These are phyloP conservation scores for Musca vetustissima DNA, from an alignment of 1,140 invertebrate genomes.

Conservation along the genomic window DNA sequence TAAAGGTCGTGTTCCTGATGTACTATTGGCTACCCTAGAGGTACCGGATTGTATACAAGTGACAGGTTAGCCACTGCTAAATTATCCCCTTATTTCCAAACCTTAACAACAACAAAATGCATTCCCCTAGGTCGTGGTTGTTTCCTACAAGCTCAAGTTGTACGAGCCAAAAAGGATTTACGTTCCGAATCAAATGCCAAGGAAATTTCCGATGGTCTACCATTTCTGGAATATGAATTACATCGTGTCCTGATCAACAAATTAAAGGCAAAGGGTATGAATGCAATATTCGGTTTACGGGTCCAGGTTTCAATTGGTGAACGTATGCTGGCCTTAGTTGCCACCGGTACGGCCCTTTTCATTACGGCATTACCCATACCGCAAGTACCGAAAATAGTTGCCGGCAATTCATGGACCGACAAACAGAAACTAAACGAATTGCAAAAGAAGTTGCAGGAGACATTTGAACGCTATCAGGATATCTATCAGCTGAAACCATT, in stretches of 20 bases:
- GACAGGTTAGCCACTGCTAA: constrained; percentile 63
- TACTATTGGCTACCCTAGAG: constrained; percentile 87
- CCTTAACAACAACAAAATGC: too few relatives aligned
- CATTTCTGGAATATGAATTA: constrained; percentile 94
- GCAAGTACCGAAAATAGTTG: constrained; percentile 67
- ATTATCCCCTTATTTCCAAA: background rate
- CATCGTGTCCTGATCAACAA: constrained; percentile 90
- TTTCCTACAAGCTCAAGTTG: constrained; percentile 77
- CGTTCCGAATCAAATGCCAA: constrained; percentile 87
- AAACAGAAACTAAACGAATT: constrained; percentile 65
- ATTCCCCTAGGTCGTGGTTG: constrained; percentile 61
- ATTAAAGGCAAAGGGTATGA: constrained; percentile 90
- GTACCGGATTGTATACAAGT: constrained; percentile 73
- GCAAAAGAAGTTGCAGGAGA: constrained; percentile 67
- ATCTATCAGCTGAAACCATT: constrained; percentile 65
- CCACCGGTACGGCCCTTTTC: constrained; percentile 83
- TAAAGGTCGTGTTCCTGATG: constrained; percentile 84
- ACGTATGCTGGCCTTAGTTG: constrained; percentile 81
- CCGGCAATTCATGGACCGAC: constrained; percentile 66
- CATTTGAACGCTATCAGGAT: constrained; percentile 69
- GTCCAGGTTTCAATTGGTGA: constrained; percentile 88
- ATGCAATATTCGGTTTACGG: constrained; percentile 84
- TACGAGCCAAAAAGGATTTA: constrained; percentile 75
- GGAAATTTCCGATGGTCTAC: constrained; percentile 89
- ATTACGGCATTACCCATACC: constrained; percentile 74